Conservation (phyloP, 2,797 vertebrate genomes). For the Scarus forsteni region DNA sequence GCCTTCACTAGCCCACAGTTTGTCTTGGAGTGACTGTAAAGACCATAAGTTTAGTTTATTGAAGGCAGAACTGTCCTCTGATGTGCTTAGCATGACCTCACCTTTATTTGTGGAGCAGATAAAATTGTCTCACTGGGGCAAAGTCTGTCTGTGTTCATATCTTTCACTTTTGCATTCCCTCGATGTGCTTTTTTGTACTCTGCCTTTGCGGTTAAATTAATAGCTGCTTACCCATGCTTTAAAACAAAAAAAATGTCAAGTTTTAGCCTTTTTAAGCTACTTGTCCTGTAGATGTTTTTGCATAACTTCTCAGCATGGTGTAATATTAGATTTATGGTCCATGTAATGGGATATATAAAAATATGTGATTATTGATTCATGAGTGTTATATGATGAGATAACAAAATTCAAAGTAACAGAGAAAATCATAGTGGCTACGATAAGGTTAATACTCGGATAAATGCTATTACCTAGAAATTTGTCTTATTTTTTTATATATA, state of each 20-base stretch:
- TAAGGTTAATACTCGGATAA: too few relatives aligned
- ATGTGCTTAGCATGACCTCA: slow-evolving; percentile 50
- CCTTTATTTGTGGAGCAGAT: slow-evolving; percentile 64
- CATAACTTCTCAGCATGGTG: neutral
- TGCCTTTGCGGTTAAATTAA: neutral
- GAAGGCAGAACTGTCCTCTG: neutral
- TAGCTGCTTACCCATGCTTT: too few relatives aligned
- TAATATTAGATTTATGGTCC: too few relatives aligned
- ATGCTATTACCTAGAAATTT: too few relatives aligned
- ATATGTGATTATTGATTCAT: too few relatives aligned
- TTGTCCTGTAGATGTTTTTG: neutral
- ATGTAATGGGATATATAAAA: too few relatives aligned
- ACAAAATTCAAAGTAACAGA: too few relatives aligned
- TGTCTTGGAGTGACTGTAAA: neutral
- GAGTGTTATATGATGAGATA: too few relatives aligned
- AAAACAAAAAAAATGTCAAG: too few relatives aligned
- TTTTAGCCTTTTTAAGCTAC: too few relatives aligned
- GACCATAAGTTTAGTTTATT: neutral
- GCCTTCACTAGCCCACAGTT: neutral
- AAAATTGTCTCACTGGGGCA: slow-evolving; percentile 36
- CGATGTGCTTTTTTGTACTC: neutral
- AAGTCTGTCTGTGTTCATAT: slow-evolving; percentile 52
- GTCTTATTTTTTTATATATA: too few relatives aligned
- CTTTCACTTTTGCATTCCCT: slow-evolving; percentile 45
- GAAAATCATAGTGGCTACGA: too few relatives aligned